These are phyloP conservation scores for Tylochromis polylepis DNA, from an alignment of 2,113 vertebrate species.

Conservation along the genomic window DNA sequence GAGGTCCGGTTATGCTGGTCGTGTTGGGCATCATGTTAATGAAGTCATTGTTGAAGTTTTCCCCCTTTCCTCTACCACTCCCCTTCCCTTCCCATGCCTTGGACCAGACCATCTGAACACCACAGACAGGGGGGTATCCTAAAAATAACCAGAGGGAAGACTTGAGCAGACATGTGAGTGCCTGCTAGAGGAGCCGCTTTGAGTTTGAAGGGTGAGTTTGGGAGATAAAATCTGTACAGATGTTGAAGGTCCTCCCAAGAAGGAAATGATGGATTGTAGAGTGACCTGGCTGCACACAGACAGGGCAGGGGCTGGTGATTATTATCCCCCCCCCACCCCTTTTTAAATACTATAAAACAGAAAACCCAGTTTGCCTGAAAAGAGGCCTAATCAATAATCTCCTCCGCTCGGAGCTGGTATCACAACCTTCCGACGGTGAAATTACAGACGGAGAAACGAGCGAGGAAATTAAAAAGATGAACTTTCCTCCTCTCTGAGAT, in stretches of 20 bases:
- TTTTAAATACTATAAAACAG: background rate
- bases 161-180: background rate
- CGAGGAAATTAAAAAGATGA: background rate
- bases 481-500: background rate
- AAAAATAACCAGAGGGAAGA: conserved; percentile 18
- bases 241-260: background rate
- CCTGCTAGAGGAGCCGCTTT: background rate
- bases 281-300: background rate
- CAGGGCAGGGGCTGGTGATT: background rate
- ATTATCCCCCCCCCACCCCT: background rate
- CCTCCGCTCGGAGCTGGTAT: background rate
- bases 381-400: background rate
- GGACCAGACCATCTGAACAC: conserved; percentile 49
- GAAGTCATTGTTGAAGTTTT: conserved; percentile 53
- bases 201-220: background rate
- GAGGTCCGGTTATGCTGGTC: background rate
- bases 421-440: background rate
- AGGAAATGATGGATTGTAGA: background rate
- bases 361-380: background rate
- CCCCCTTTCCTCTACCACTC: conserved; percentile 39
- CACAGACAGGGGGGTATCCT: background rate
- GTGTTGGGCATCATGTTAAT: conserved; percentile 39
- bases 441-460: background rate
- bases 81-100: conserved; percentile 51
- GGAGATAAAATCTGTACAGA: background rate